These are phyloP conservation scores for Drosophila vallismaia DNA, from an alignment of 2,888 invertebrate genomes.

Conservation along the genomic window DNA sequence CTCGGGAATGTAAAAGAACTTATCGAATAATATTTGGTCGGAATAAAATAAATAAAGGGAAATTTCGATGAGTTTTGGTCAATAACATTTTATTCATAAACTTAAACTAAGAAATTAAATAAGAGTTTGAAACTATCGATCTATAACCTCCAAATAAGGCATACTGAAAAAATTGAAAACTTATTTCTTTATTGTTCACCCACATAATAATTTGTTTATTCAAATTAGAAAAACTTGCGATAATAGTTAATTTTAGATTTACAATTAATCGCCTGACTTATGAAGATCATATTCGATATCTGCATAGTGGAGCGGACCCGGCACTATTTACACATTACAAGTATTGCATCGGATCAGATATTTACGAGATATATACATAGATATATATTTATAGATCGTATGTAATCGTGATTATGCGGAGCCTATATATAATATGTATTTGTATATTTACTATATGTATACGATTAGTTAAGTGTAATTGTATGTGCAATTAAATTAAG, in stretches of 20 bases:
- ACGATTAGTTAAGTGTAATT: slow-evolving; percentile 36
- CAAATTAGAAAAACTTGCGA: slow-evolving; percentile 75
- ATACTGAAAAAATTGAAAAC: slow-evolving; percentile 2
- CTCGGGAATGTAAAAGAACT: too few species aligned
- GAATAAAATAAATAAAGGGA: not conserved
- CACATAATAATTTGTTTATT: slow-evolving; percentile 77
- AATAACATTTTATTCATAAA: slow-evolving; percentile 22
- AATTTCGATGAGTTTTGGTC: not conserved
- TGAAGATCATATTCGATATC: slow-evolving; percentile 66
- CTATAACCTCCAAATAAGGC: not conserved
- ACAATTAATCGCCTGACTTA: slow-evolving; percentile 70
- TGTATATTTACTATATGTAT: slow-evolving; percentile 27
- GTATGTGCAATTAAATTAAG: slow-evolving; percentile 52
- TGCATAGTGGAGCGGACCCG: slow-evolving; percentile 56
- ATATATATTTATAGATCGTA: slow-evolving; percentile 35
- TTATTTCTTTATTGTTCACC: slow-evolving; percentile 66
- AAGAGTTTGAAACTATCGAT: not conserved
- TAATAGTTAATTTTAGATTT: slow-evolving; percentile 74
- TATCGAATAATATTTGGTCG: too few species aligned
- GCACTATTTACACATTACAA: slow-evolving; percentile 54
- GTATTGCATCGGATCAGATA: slow-evolving; percentile 14
- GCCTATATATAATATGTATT: slow-evolving; percentile 37
- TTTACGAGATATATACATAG: slow-evolving; percentile 27
- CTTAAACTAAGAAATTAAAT: slow-evolving; percentile 14
- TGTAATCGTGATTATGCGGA: slow-evolving; percentile 34